A percentile compares a stretch with the other conserved stretches of the same genome.
These are phyloP conservation scores for Meiosimyza platycephala DNA, from an alignment of 2,888 invertebrate genomes.

Conservation along the genomic window DNA sequence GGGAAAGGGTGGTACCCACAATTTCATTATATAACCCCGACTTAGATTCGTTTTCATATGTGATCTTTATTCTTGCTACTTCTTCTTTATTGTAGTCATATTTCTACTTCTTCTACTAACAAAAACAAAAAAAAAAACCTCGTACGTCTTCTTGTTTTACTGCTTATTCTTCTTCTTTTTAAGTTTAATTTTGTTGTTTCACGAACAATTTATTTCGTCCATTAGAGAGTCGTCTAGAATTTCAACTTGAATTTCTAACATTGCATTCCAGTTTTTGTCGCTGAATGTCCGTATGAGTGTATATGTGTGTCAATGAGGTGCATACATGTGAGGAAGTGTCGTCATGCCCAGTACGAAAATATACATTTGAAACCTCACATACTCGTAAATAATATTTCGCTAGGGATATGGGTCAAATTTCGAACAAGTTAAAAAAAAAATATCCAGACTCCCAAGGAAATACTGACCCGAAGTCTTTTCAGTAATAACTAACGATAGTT, in stretches of 20 bases:
- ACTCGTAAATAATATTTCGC: too few relatives aligned
- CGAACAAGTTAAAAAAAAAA: too few relatives aligned
- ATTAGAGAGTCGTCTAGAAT: constrained; percentile 60
- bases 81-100: not conserved
- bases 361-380: too few relatives aligned
- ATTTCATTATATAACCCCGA: not conserved
- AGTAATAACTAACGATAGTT: too few relatives aligned
- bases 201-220: constrained; percentile 61
- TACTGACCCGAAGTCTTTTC: too few relatives aligned
- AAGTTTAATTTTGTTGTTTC: constrained; percentile 53
- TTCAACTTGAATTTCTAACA: constrained; percentile 47
- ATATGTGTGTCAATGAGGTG: constrained; percentile 12
- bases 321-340: too few relatives aligned
- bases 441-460: too few relatives aligned
- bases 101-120: too few relatives aligned
- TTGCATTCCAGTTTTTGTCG: not conserved
- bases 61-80: constrained; percentile 1
- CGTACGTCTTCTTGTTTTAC: not conserved
- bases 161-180: constrained; percentile 23
- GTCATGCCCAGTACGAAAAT: too few relatives aligned
- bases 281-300: not conserved
- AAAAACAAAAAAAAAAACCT: too few relatives aligned
- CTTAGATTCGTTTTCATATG: not conserved
- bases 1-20: too few relatives aligned
- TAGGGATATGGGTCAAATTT: too few relatives aligned